A percentile compares a stretch with the other conserved stretches of the same genome.
Evolutionary conservation across 1,140 invertebrate species (phyloP).

Genomic region (Drosophila navojoa): DNA sequence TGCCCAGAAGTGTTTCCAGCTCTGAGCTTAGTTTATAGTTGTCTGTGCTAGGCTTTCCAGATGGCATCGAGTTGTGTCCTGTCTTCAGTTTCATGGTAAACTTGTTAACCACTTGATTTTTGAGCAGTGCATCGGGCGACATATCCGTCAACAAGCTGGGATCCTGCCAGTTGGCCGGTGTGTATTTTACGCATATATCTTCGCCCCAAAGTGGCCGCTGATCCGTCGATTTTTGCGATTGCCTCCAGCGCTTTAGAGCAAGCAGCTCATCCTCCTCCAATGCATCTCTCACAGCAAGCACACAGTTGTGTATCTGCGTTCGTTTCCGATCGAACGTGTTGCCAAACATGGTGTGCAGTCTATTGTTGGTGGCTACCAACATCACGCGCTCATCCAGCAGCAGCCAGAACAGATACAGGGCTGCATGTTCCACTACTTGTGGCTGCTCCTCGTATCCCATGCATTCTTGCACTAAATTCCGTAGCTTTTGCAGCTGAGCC

Average conservation of each 20-base stretch:
- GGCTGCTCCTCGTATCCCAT: constrained; percentile 82
- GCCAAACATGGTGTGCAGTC: constrained; percentile 69
- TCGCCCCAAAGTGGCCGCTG: constrained; percentile 62
- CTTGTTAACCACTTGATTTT: constrained; percentile 59
- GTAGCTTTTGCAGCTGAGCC: constrained; percentile 71
- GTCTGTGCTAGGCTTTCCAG: constrained; percentile 58
- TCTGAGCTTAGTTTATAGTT: constrained; percentile 78
- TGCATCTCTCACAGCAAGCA: constrained; percentile 48
- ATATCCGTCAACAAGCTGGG: constrained; percentile 62
- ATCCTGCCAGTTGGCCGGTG: constrained; percentile 37
- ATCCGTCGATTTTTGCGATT: constrained; percentile 25
- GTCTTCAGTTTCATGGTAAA: constrained; percentile 81
- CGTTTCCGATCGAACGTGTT: constrained; percentile 72
- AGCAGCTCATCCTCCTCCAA: constrained; percentile 65
- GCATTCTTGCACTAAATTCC: constrained; percentile 74
- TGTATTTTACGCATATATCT: constrained; percentile 52
- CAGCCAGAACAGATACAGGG: constrained; percentile 74
- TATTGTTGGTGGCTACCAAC: constrained; percentile 65
- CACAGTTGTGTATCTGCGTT: constrained; percentile 61
- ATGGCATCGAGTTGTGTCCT: constrained; percentile 74
- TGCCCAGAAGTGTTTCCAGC: constrained; percentile 70
- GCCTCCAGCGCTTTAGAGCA: constrained; percentile 62
- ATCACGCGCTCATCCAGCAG: constrained; percentile 70
- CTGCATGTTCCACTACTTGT: constrained; percentile 76
- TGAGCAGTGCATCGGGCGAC: constrained; percentile 53